phyloP scores from a whole-genome alignment of 2,797 vertebrate genomes.

The Lacerta agilis region DNA sequence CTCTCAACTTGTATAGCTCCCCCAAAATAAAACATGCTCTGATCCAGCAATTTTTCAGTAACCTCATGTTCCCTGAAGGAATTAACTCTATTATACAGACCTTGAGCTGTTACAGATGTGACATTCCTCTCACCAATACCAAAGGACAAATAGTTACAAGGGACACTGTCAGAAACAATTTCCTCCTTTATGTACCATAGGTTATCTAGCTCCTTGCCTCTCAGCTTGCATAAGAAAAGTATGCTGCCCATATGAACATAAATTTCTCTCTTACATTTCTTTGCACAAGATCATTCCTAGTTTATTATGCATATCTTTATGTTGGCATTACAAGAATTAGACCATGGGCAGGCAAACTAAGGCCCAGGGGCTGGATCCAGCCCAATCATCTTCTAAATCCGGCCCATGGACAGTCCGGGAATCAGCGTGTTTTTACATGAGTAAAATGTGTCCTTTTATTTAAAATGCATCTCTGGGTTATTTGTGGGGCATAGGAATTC shows the following conservation, averaged over 20 bases:
- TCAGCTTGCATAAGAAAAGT: neutral
- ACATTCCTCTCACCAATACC: constrained; percentile 42
- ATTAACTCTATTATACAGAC: constrained; percentile 43
- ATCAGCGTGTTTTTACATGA: no score
- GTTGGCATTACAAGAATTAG: neutral
- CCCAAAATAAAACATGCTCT: constrained; percentile 52
- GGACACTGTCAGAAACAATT: constrained; percentile 33
- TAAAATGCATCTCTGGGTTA: no score
- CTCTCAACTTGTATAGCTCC: constrained; percentile 47
- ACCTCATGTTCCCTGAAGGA: constrained; percentile 57
- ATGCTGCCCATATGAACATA: neutral
- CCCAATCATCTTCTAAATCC: no score
- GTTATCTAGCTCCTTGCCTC: neutral
- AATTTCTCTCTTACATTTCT: neutral
- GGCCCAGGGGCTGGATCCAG: no score
- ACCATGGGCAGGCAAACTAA: no score
- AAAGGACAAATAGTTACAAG: constrained; percentile 35
- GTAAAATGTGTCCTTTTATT: no score
- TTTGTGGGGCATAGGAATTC: no score
- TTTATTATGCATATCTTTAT: neutral
- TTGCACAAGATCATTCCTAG: neutral
- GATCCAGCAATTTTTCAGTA: constrained; percentile 56
- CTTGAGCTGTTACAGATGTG: constrained; percentile 54
- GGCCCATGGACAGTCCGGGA: no score
- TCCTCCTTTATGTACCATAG: neutral